Percentiles rank a stretch among this genome's conserved stretches.
Evolutionary conservation across 2,797 vertebrate species (phyloP).

Genomic region (Podargus strigoides): DNA sequence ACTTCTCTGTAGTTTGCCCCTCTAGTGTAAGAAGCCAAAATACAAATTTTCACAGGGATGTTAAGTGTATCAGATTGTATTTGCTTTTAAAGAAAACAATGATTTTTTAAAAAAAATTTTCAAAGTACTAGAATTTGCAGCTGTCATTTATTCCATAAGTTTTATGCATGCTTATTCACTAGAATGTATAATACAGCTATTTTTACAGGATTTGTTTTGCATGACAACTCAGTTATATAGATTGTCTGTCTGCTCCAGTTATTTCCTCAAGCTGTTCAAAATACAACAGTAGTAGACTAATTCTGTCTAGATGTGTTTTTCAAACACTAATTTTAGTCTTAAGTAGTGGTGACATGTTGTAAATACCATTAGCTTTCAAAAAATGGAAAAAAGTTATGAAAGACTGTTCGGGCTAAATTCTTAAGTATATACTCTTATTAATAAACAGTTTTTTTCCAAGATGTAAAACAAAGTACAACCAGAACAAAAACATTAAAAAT

Average conservation of each 20-base stretch:
- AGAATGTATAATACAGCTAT: slow-evolving; percentile 17
- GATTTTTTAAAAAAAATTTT: background rate
- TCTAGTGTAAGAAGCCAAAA: background rate
- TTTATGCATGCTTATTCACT: background rate
- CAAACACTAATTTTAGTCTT: slow-evolving; percentile 32
- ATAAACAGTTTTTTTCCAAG: background rate
- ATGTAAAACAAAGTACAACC: background rate
- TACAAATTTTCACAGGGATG: background rate
- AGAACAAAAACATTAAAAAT: background rate
- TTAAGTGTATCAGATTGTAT: background rate
- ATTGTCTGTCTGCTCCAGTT: slow-evolving; percentile 31
- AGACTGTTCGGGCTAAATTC: background rate
- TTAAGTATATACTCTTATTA: background rate
- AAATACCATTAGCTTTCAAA: slow-evolving; percentile 46
- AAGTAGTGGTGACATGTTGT: slow-evolving; percentile 42
- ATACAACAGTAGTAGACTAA: slow-evolving; percentile 6
- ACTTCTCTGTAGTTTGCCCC: background rate
- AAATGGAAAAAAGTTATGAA: background rate
- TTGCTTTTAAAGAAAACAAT: background rate
- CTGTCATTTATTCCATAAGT: background rate
- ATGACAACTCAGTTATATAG: slow-evolving; percentile 42
- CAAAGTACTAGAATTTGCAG: background rate
- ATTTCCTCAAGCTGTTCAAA: slow-evolving; percentile 43
- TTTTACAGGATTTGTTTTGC: slow-evolving; percentile 48
- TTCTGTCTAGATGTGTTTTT: slow-evolving; percentile 60